phyloP scores from a whole-genome alignment of 2,113 vertebrate species.

The Aphelocoma coerulescens region DNA sequence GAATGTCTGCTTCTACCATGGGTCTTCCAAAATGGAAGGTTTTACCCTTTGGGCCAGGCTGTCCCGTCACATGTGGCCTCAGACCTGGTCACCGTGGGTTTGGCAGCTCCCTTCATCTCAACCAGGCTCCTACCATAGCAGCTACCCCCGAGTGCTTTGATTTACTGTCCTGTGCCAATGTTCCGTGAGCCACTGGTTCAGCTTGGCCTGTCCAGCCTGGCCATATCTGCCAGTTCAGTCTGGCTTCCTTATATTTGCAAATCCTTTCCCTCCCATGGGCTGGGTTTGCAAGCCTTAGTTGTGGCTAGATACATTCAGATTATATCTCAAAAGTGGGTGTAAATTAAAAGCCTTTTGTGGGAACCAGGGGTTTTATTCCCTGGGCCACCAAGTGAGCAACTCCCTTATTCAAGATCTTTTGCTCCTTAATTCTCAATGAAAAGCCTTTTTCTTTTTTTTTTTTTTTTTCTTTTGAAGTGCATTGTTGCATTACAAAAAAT shows the following conservation, averaged over 20 bases:
- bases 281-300: background rate
- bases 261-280: background rate
- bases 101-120: background rate
- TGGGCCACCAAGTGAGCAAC: background rate
- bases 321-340: background rate
- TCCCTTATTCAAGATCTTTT: background rate
- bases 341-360: background rate
- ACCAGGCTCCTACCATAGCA: background rate
- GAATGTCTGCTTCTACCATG: background rate
- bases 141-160: rapidly evolving
- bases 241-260: background rate
- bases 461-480: background rate
- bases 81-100: rapidly evolving
- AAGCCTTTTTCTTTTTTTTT: background rate
- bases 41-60: background rate
- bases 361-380: background rate
- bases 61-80: background rate
- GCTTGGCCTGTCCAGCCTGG: background rate
- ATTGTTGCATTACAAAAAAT: background rate
- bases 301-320: background rate
- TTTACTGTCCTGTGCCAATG: rapidly evolving
- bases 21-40: background rate
- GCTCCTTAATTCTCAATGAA: background rate
- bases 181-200: background rate
- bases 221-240: background rate